Evolutionary conservation across 2,797 vertebrate genomes (phyloP).

Genomic region (Gila robusta): DNA sequence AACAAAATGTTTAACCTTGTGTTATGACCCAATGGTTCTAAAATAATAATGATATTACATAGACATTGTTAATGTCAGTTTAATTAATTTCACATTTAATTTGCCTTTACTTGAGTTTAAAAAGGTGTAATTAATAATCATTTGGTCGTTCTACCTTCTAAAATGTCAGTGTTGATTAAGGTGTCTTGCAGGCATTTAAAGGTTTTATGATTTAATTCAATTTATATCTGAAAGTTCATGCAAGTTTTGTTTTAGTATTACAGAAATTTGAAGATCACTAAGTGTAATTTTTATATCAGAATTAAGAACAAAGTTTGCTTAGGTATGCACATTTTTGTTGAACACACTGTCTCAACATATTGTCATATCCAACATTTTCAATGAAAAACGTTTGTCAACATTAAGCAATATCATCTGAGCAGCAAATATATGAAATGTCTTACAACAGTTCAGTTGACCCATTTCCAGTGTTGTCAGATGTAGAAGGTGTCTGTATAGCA

Average conservation of each 20-base stretch:
- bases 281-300: neutral
- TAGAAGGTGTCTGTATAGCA: neutral
- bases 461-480: neutral
- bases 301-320: neutral
- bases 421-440: neutral
- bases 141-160: slow-evolving; percentile 47
- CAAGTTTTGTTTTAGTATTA: slow-evolving; percentile 4
- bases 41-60: slow-evolving; percentile 9
- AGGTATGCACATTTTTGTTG: neutral
- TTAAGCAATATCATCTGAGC: neutral
- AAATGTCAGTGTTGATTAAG: slow-evolving; percentile 54
- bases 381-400: neutral
- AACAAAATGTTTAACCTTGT: neutral
- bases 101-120: slow-evolving; percentile 48
- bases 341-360: neutral
- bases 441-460: neutral
- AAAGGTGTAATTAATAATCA: slow-evolving; percentile 26
- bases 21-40: neutral
- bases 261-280: neutral
- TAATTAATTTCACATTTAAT: slow-evolving; percentile 26
- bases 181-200: slow-evolving; percentile 37
- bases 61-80: neutral
- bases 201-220: slow-evolving; percentile 48
- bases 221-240: slow-evolving; percentile 45
- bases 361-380: neutral